These are phyloP conservation scores for Paratrypauchen microcephalus DNA, from an alignment of 2,797 vertebrate species.

Conservation along the genomic window DNA sequence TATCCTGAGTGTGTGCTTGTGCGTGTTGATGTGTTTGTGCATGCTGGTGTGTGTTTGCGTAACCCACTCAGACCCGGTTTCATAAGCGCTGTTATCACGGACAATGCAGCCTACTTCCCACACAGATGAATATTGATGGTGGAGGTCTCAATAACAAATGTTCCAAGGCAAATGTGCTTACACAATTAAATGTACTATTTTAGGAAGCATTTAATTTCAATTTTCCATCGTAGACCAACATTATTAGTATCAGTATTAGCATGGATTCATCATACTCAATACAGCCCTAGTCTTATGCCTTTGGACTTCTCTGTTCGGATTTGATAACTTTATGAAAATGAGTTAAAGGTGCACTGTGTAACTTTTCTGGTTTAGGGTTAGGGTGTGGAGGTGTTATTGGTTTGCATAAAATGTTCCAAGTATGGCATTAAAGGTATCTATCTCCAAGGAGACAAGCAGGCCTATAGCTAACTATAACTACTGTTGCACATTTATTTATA, in stretches of 20 bases:
- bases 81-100: constrained; percentile 49
- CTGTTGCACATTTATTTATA: too few species aligned
- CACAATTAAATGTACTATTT: constrained; percentile 11
- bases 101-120: constrained; percentile 56
- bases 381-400: too few species aligned
- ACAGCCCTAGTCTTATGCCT: too few species aligned
- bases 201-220: background rate
- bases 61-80: constrained; percentile 60
- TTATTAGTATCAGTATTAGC: background rate
- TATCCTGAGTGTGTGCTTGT: constrained; percentile 9
- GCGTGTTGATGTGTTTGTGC: constrained; percentile 44
- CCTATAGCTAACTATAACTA: too few species aligned
- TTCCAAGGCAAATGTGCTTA: constrained; percentile 14
- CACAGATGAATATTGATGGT: constrained; percentile 55
- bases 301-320: background rate
- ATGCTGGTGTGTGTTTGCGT: constrained; percentile 50
- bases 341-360: too few species aligned
- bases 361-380: too few species aligned
- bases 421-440: too few species aligned
- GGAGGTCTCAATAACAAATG: constrained; percentile 31
- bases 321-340: background rate
- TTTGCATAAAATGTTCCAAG: too few species aligned
- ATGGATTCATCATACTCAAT: background rate
- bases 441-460: too few species aligned
- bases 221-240: background rate